Evolutionary conservation across 2,113 vertebrate genomes (phyloP).

Genomic region (Charina bottae): DNA sequence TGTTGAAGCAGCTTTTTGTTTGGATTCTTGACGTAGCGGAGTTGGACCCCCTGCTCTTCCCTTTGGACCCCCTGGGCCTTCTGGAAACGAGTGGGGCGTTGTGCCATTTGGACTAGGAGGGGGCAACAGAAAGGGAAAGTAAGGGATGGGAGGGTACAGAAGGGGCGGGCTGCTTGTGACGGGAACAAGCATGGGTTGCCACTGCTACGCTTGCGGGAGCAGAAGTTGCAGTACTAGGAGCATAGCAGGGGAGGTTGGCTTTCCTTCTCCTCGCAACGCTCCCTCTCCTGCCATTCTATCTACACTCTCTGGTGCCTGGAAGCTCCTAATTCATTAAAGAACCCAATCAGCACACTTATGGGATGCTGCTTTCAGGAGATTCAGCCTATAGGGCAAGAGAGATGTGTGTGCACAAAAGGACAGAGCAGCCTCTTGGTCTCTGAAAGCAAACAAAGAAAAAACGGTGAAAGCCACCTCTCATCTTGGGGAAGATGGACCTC

Average conservation of each 20-base stretch:
- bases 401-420: conserved; percentile 46
- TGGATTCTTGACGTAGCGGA: conserved; percentile 52
- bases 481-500: neutral
- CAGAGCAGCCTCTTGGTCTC: conserved; percentile 24
- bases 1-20: conserved; percentile 61
- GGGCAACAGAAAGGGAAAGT: neutral
- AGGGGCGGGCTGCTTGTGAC: neutral
- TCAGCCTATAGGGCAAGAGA: conserved; percentile 7
- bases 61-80: conserved; percentile 19
- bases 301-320: conserved; percentile 72
- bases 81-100: conserved; percentile 2
- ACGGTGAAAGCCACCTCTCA: neutral
- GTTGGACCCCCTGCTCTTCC: neutral
- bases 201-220: neutral
- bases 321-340: conserved; percentile 62
- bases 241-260: conserved; percentile 40
- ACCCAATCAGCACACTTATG: conserved; percentile 23
- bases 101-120: neutral
- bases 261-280: conserved; percentile 54
- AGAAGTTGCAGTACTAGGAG: neutral
- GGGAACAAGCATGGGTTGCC: neutral
- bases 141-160: neutral
- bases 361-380: neutral
- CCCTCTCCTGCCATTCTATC: conserved; percentile 50
- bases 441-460: conserved; percentile 32